A percentile compares a stretch with the other conserved stretches of the same genome.
Conservation (phyloP, 2,888 invertebrate species). For the Tromatobia lineatoria region DNA sequence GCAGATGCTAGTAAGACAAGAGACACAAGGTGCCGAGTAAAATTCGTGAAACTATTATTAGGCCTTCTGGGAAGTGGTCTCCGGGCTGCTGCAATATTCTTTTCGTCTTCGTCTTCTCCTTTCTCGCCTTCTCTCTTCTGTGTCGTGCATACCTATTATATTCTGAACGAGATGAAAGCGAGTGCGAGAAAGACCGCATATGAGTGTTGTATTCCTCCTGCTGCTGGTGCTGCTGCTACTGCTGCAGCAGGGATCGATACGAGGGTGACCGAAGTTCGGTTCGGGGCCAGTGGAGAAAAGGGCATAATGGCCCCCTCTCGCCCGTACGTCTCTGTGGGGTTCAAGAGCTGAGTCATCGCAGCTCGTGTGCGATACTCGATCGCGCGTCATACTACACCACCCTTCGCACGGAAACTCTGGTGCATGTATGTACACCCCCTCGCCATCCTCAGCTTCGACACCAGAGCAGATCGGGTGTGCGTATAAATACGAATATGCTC, state of each 20-base stretch:
- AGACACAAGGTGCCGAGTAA: slow-evolving; percentile 24
- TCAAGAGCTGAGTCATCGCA: slow-evolving; percentile 81
- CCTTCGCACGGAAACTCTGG: slow-evolving; percentile 68
- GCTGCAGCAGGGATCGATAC: slow-evolving; percentile 68
- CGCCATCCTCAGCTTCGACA: slow-evolving; percentile 31
- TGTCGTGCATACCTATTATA: slow-evolving; percentile 39
- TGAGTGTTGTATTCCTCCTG: slow-evolving; percentile 35
- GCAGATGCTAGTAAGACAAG: too few species aligned
- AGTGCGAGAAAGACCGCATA: slow-evolving; percentile 38
- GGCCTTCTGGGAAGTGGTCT: slow-evolving; percentile 37
- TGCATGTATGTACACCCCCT: slow-evolving; percentile 30
- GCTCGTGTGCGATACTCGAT: slow-evolving; percentile 80
- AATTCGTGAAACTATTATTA: slow-evolving; percentile 37
- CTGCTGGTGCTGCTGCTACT: slow-evolving; percentile 55
- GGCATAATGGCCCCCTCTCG: slow-evolving; percentile 75
- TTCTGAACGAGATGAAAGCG: slow-evolving; percentile 38
- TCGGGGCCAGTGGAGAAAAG: slow-evolving; percentile 73
- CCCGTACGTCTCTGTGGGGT: slow-evolving; percentile 68
- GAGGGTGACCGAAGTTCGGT: slow-evolving; percentile 69
- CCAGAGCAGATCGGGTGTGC: slow-evolving; percentile 37
- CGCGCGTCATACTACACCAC: slow-evolving; percentile 77
- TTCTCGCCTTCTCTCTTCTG: slow-evolving; percentile 38
- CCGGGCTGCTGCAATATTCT: slow-evolving; percentile 34
- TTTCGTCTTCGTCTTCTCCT: neutral
- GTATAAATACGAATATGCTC: slow-evolving; percentile 9